These are phyloP conservation scores for Calameuta idolon DNA, from an alignment of 2,888 invertebrate genomes.

Conservation along the genomic window DNA sequence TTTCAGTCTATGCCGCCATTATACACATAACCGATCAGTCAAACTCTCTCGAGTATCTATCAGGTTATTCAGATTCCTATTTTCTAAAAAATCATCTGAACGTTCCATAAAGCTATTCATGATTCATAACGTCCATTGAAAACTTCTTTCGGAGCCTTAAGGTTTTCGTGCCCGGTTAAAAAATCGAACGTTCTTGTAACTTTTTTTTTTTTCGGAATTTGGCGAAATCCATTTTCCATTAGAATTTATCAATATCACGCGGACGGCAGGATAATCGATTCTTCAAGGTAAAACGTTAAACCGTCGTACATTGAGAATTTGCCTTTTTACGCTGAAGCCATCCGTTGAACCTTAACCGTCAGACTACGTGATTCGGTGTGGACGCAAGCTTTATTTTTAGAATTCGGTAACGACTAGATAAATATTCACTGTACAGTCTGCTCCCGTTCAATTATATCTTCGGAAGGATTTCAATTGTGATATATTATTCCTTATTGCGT, in stretches of 20 bases:
- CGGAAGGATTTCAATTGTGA: not conserved
- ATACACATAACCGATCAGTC: not conserved
- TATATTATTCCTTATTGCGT: not conserved
- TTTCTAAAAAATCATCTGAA: not conserved
- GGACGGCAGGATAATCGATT: not conserved
- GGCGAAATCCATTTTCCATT: not conserved
- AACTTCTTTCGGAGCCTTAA: not conserved
- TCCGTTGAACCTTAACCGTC: not conserved
- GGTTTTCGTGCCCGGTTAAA: not conserved
- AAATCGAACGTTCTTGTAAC: not conserved
- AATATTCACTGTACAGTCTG: not conserved
- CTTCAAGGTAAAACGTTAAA: not conserved
- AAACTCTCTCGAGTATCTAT: not conserved
- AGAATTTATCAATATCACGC: not conserved
- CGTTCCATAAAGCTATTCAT: not conserved
- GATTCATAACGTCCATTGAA: not conserved
- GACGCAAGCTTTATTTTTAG: not conserved
- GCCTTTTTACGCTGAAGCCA: not conserved
- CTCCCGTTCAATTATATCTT: not conserved
- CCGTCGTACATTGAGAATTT: not conserved
- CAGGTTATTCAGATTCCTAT: not conserved
- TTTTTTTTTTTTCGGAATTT: not conserved
- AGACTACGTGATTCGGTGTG: not conserved
- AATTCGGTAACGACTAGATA: not conserved
- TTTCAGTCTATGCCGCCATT: not conserved